Conservation (phyloP, 2,888 invertebrate species). For the Erpobdella octoculata region DNA sequence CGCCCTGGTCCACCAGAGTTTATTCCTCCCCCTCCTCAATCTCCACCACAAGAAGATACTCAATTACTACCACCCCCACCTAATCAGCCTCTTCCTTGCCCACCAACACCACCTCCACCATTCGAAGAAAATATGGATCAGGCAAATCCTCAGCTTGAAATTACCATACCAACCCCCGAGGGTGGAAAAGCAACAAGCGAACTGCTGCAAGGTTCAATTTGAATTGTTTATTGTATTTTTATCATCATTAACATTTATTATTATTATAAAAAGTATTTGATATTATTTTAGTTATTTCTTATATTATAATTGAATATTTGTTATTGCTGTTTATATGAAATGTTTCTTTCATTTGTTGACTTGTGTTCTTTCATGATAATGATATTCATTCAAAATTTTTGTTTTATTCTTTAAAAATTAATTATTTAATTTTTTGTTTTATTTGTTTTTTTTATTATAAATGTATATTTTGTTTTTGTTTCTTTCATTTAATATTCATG, state of each 20-base stretch:
- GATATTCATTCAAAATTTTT: no score
- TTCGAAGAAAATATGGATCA: slow-evolving; percentile 26
- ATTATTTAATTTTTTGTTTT: background rate
- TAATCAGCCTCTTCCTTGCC: background rate
- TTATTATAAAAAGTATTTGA: background rate
- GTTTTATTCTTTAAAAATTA: background rate
- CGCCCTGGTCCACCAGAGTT: slow-evolving; percentile 41
- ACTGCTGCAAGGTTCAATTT: slow-evolving; percentile 28
- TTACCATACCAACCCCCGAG: slow-evolving; percentile 37
- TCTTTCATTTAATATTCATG: background rate
- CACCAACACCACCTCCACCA: slow-evolving; percentile 16
- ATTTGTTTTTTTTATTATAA: background rate
- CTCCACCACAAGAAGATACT: background rate
- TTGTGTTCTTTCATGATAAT: no score
- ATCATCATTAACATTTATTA: background rate
- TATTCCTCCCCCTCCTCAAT: slow-evolving; percentile 40
- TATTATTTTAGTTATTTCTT: background rate
- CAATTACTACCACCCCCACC: slow-evolving; percentile 30
- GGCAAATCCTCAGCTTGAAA: slow-evolving; percentile 34
- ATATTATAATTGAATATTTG: no score
- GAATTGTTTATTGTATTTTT: slow-evolving; percentile 1
- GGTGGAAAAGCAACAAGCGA: slow-evolving; percentile 29
- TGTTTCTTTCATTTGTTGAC: background rate
- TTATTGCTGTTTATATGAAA: no score
- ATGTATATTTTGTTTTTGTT: background rate